These are phyloP conservation scores for Hypomesus transpacificus DNA, from an alignment of 2,113 vertebrate genomes.

Conservation along the genomic window DNA sequence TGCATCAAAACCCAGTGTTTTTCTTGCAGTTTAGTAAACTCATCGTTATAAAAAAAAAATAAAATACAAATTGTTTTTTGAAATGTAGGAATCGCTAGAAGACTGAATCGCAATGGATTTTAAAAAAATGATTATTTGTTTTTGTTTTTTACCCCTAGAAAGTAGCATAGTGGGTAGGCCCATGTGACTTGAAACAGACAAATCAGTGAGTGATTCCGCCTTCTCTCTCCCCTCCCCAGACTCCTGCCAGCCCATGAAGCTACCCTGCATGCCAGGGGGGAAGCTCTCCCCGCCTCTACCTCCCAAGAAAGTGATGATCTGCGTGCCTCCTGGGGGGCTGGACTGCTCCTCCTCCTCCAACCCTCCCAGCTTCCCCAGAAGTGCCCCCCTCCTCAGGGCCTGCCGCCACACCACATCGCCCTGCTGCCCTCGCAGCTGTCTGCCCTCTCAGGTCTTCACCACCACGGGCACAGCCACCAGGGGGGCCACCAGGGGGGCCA, in stretches of 20 bases:
- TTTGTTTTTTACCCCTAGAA: too few relatives aligned
- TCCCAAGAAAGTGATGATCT: slow-evolving; percentile 99
- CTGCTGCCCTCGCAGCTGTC: slow-evolving; percentile 83
- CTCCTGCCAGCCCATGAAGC: slow-evolving; percentile 90
- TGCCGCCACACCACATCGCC: slow-evolving; percentile 76
- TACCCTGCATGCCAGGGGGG: slow-evolving; percentile 85
- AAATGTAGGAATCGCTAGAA: too few relatives aligned
- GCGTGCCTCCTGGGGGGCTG: slow-evolving; percentile 85
- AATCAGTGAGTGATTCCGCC: too few relatives aligned
- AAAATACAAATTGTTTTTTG: too few relatives aligned
- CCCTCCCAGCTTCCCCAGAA: slow-evolving; percentile 79
- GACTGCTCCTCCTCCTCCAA: slow-evolving; percentile 69
- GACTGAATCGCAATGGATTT: too few relatives aligned
- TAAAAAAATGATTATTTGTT: too few relatives aligned
- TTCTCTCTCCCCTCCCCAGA: slow-evolving; percentile 64
- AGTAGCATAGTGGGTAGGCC: too few relatives aligned
- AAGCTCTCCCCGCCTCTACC: slow-evolving; percentile 97
- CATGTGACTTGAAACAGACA: too few relatives aligned
- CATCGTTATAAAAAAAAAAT: too few relatives aligned
- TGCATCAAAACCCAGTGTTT: too few relatives aligned
- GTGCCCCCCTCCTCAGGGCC: slow-evolving; percentile 72
- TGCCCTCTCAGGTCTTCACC: slow-evolving; percentile 48
- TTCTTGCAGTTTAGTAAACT: too few relatives aligned
- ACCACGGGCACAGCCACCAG: slow-evolving; percentile 67
- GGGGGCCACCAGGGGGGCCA: slow-evolving; percentile 63